Evolutionary conservation across 2,888 invertebrate species (phyloP).

Genomic region (Thymelicus lineola): DNA sequence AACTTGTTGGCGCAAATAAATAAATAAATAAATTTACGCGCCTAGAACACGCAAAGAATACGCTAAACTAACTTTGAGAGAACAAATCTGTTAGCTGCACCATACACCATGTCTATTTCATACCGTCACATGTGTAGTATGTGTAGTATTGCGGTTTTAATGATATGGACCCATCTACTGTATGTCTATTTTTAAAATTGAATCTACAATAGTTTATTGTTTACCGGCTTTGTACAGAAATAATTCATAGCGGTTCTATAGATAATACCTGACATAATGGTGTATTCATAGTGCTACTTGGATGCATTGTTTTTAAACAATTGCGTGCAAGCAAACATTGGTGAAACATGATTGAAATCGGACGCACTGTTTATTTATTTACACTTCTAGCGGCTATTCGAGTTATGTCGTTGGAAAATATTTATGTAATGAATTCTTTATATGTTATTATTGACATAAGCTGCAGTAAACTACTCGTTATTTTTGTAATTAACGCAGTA

Average conservation of each 20-base stretch:
- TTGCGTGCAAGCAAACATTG: conserved; percentile 41
- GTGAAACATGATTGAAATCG: conserved; percentile 42
- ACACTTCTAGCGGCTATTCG: conserved; percentile 48
- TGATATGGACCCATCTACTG: conserved; percentile 37
- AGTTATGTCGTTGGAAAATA: conserved; percentile 54
- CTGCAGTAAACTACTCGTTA: neutral
- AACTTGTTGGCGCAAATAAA: no score
- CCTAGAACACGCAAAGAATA: no score
- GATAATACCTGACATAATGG: conserved; percentile 37
- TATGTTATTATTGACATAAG: conserved; percentile 36
- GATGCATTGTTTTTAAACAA: conserved; percentile 39
- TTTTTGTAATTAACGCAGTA: conserved; percentile 14
- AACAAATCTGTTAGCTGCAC: neutral
- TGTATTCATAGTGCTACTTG: conserved; percentile 39
- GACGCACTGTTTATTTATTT: conserved; percentile 56
- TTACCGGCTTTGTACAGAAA: conserved; percentile 51
- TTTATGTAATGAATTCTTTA: conserved; percentile 46
- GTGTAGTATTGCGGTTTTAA: conserved; percentile 14
- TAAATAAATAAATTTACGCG: no score
- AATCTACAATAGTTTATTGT: conserved; percentile 47
- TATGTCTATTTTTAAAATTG: conserved; percentile 42
- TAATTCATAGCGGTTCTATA: conserved; percentile 42
- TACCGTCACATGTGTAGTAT: conserved; percentile 1
- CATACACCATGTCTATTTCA: no score
- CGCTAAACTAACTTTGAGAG: no score